phyloP scores from a whole-genome alignment of 2,888 invertebrate genomes.

The Phragmatobia fuliginosa region DNA sequence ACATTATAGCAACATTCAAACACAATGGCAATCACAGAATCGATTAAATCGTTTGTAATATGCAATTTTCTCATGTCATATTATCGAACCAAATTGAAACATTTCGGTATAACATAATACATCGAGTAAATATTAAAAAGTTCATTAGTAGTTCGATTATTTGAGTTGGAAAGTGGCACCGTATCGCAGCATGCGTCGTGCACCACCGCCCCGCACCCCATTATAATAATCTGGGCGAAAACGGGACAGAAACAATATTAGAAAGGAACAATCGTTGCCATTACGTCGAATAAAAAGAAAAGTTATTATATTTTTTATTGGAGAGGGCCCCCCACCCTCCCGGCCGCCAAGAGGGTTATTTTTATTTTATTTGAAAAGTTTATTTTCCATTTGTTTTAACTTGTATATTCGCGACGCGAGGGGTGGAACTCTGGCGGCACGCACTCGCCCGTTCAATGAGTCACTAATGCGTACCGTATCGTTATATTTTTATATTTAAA shows the following conservation, averaged over 20 bases:
- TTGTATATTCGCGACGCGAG: conserved; percentile 82
- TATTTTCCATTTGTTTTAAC: conserved; percentile 86
- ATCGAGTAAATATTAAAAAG: conserved; percentile 47
- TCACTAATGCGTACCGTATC: conserved; percentile 85
- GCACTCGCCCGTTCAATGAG: conserved; percentile 82
- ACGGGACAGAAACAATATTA: conserved; percentile 79
- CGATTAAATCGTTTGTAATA: conserved; percentile 14
- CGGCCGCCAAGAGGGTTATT: conserved; percentile 84
- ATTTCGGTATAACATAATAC: conserved; percentile 28
- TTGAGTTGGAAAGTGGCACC: conserved; percentile 49
- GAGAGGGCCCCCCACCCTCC: conserved; percentile 84
- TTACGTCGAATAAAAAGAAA: conserved; percentile 86
- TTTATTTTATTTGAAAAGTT: conserved; percentile 87
- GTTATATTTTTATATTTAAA: conserved; percentile 86
- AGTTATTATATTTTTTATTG: conserved; percentile 87
- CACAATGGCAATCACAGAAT: conserved; percentile 10
- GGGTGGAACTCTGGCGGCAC: conserved; percentile 76
- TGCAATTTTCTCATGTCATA: conserved; percentile 16
- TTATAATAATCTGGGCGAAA: conserved; percentile 79
- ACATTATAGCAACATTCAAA: conserved; percentile 2
- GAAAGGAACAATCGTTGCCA: conserved; percentile 83
- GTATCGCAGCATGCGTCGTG: conserved; percentile 40
- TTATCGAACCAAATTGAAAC: conserved; percentile 34
- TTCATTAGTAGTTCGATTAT: conserved; percentile 48
- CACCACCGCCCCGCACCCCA: conserved; percentile 66